Percentiles rank a stretch among this genome's conserved stretches.
These are phyloP conservation scores for Enteromius argenteus DNA, from an alignment of 2,797 vertebrate genomes.

Conservation along the genomic window DNA sequence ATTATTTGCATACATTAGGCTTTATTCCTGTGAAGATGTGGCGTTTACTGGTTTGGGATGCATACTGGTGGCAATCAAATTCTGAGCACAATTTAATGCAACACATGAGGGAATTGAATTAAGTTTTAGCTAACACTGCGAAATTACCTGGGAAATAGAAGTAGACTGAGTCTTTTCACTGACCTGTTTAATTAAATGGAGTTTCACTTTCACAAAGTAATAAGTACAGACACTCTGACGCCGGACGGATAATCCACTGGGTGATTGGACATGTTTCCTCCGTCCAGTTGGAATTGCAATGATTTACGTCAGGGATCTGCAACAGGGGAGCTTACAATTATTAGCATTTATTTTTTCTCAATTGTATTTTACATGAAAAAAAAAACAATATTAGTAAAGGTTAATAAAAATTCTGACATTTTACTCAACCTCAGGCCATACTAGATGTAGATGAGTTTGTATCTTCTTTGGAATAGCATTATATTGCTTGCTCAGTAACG, in stretches of 20 bases:
- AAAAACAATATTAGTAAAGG: background rate
- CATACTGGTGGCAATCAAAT: conserved; percentile 69
- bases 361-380: background rate
- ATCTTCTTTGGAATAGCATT: background rate
- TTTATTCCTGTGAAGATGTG: conserved; percentile 59
- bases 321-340: background rate
- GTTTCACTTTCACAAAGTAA: conserved; percentile 73
- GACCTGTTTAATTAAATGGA: conserved; percentile 78
- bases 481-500: background rate
- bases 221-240: conserved; percentile 67
- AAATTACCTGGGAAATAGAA: conserved; percentile 71
- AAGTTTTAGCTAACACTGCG: conserved; percentile 63
- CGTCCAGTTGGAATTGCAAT: conserved; percentile 64
- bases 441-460: background rate
- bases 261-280: conserved; percentile 58
- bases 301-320: conserved; percentile 42
- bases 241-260: conserved; percentile 55
- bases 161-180: conserved; percentile 67
- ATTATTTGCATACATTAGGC: conserved; percentile 78
- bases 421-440: background rate
- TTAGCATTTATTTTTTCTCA: background rate
- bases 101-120: conserved; percentile 66
- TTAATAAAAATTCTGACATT: background rate
- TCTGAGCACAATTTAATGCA: conserved; percentile 71
- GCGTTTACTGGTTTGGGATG: conserved; percentile 65